These are phyloP conservation scores for Rotaria socialis DNA, from an alignment of 2,888 invertebrate species.

Conservation along the genomic window DNA sequence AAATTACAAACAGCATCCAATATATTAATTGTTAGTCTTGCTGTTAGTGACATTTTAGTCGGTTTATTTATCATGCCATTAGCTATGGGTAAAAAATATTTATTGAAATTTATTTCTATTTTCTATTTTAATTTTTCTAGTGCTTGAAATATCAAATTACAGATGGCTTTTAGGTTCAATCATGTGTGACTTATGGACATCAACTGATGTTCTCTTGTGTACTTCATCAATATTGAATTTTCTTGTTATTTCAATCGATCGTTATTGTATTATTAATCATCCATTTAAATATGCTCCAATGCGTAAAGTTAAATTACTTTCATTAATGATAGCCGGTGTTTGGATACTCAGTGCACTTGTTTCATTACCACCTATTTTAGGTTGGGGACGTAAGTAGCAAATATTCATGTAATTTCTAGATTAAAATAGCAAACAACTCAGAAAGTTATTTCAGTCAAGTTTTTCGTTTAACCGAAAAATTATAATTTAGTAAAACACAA, in stretches of 20 bases:
- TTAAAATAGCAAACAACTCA: too few species aligned
- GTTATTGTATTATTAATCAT: slow-evolving; percentile 66
- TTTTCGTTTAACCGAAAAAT: too few species aligned
- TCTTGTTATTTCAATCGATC: slow-evolving; percentile 63
- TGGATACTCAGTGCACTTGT: slow-evolving; percentile 90
- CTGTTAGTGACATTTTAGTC: slow-evolving; percentile 63
- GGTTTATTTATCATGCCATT: slow-evolving; percentile 63
- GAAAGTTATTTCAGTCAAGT: too few species aligned
- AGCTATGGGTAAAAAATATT: slow-evolving; percentile 51
- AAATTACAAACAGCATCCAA: slow-evolving; percentile 57
- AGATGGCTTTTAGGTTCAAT: slow-evolving; percentile 55
- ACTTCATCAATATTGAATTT: slow-evolving; percentile 64
- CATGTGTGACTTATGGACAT: slow-evolving; percentile 62
- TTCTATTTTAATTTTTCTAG: background rate
- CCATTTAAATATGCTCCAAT: slow-evolving; percentile 91
- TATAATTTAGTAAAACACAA: too few species aligned
- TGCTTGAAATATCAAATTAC: background rate
- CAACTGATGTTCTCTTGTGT: slow-evolving; percentile 63
- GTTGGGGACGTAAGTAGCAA: slow-evolving; percentile 51
- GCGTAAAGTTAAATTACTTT: slow-evolving; percentile 84
- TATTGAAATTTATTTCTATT: too few species aligned
- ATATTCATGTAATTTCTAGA: background rate
- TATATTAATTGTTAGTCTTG: slow-evolving; percentile 61
- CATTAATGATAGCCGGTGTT: slow-evolving; percentile 74
- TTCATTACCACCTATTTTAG: slow-evolving; percentile 73